Evolutionary conservation across 1,140 invertebrate genomes (phyloP), one percentile per base, ranked within the genome.

Genomic region (Rhysida immarginata): DNA sequence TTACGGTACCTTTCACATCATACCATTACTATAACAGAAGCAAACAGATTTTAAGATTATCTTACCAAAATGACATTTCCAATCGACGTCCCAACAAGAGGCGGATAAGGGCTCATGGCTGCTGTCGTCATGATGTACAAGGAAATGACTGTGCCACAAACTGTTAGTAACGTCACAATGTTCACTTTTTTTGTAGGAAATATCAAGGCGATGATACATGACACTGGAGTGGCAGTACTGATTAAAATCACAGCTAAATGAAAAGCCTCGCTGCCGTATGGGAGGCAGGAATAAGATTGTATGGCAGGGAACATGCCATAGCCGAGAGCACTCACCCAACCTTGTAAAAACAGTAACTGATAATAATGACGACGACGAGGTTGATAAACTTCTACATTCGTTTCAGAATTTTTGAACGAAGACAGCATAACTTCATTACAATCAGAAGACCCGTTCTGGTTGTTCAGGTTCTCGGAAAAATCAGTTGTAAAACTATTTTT

Each of bases 201-300:
- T 66, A 88, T 79, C 64, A 89, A 83, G 46, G 83, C 83, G 27
- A 86, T 62, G 60, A 88, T 81, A 69, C 87, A 91, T 21, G 85
- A 84, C 18, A 82, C 63, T 2, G 91, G 90, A 69, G 86, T 87
- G 27, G 87, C 84, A 70, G 92, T 85, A 16, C 81, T 80, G n/a
- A 81, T 77, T 25, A 94, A 69, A 2, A 83, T 83, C 14, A 85
- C 82, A 3, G 85, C 78, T 61, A 90, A 74, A 68, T 92, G 88
- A 71, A 91, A 94, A 0, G 83, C 79, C 11, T 75, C 65, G 60
- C 79, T 80, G 1, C 90, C 89, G 66, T 94, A 96, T 0, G 90
- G 88, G 53, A 89, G 72, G 69, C 84, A 87, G 1, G 89, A 87
- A 67, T 84, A 96, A 0, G 87, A 83, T 66, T 93, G 86, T 48